Percentiles rank a stretch among this genome's conserved stretches.
These are phyloP conservation scores for Sula dactylatra DNA, from an alignment of 2,113 vertebrate genomes.

Conservation along the genomic window DNA sequence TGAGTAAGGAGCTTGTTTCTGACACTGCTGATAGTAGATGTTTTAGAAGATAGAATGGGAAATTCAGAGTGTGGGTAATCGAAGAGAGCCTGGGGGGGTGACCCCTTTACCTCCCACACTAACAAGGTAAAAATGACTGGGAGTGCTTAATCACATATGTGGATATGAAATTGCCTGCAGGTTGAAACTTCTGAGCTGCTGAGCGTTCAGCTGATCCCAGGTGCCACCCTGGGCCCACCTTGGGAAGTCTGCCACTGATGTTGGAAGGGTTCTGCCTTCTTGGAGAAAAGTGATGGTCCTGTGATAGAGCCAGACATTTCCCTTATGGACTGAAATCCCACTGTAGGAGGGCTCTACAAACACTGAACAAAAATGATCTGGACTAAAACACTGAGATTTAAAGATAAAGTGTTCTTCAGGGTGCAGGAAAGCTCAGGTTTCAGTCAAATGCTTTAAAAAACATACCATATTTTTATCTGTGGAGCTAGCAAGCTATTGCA, in stretches of 20 bases:
- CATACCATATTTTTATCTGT: neutral
- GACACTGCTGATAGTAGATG: neutral
- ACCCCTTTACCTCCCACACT: neutral
- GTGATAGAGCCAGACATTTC: neutral
- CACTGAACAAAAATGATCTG: neutral
- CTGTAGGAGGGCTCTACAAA: neutral
- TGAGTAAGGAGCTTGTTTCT: neutral
- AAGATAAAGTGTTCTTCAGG: neutral
- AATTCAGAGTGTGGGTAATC: neutral
- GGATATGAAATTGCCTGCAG: neutral
- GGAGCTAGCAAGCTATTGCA: neutral
- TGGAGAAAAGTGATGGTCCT: neutral
- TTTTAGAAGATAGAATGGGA: neutral
- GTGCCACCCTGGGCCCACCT: too few species aligned
- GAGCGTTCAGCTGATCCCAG: neutral
- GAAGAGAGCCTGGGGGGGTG: neutral
- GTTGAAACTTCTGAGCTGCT: neutral
- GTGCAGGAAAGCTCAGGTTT: neutral
- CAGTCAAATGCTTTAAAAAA: neutral
- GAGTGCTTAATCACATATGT: neutral
- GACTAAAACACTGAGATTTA: neutral
- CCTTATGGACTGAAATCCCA: too few species aligned
- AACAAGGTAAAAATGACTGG: neutral
- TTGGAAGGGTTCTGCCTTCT: neutral
- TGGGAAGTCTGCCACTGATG: neutral